Conservation (phyloP, 2,888 invertebrate genomes). For the Agonum fuliginosum region DNA sequence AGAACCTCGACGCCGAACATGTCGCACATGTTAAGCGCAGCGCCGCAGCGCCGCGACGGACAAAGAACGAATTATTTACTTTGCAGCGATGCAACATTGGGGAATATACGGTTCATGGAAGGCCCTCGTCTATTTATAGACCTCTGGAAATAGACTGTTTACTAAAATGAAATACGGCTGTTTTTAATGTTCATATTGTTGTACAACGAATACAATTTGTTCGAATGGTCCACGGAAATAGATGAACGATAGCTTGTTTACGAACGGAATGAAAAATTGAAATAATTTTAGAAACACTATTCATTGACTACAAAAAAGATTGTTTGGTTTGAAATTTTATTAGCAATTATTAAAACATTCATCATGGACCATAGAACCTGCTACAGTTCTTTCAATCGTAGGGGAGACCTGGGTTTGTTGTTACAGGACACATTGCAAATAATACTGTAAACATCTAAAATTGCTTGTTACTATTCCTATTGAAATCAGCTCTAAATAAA, state of each 20-base stretch:
- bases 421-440: too few species aligned
- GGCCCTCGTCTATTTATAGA: slow-evolving; percentile 15
- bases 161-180: slow-evolving; percentile 31
- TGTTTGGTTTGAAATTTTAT: too few species aligned
- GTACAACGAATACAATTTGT: slow-evolving; percentile 11
- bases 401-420: too few species aligned
- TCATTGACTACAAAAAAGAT: too few species aligned
- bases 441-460: too few species aligned
- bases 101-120: slow-evolving; percentile 38
- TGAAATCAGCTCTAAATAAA: too few species aligned
- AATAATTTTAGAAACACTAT: too few species aligned
- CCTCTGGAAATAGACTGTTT: slow-evolving; percentile 30
- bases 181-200: slow-evolving; percentile 34
- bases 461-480: too few species aligned
- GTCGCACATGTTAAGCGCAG: slow-evolving; percentile 48
- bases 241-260: not conserved
- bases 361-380: too few species aligned
- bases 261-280: not conserved
- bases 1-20: slow-evolving; percentile 29
- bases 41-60: not conserved
- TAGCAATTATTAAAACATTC: too few species aligned
- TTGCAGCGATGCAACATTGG: slow-evolving; percentile 53
- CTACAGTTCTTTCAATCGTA: too few species aligned
- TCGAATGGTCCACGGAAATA: slow-evolving; percentile 5
- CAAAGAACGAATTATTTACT: slow-evolving; percentile 50